Evolutionary conservation across 2,797 vertebrate species (phyloP).

Genomic region (Mormyrus proboscirostris): DNA sequence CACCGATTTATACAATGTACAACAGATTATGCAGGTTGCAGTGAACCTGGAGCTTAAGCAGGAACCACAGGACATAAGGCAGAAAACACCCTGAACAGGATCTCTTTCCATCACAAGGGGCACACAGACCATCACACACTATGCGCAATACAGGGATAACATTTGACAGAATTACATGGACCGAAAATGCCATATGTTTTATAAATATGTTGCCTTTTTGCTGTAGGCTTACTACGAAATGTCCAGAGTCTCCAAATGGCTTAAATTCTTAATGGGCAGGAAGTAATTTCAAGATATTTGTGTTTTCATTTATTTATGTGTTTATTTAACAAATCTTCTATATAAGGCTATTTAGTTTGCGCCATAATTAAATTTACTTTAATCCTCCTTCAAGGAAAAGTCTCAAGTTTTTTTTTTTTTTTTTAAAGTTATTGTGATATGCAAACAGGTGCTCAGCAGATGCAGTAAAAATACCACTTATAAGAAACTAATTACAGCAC

Average conservation of each 20-base stretch:
- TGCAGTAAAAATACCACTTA: conserved; percentile 3
- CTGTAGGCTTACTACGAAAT: background rate
- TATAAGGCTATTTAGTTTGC: background rate
- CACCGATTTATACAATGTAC: background rate
- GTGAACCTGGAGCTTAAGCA: background rate
- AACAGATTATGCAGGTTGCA: background rate
- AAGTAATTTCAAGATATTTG: background rate
- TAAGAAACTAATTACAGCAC: conserved; percentile 19
- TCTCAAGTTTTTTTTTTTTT: background rate
- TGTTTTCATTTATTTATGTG: background rate
- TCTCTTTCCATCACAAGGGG: background rate
- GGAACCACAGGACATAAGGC: background rate
- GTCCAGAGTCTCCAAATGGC: background rate
- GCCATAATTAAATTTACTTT: background rate
- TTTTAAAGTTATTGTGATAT: conserved; percentile 5
- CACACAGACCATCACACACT: background rate
- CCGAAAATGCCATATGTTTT: background rate
- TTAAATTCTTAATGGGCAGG: background rate
- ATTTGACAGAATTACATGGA: background rate
- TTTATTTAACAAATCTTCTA: background rate
- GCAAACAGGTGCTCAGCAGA: background rate
- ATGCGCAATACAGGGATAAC: background rate
- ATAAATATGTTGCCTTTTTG: background rate
- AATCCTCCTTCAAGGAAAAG: background rate
- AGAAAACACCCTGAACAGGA: background rate